phyloP scores from a whole-genome alignment of 1,140 invertebrate genomes.

The Trichonephila clavata region DNA sequence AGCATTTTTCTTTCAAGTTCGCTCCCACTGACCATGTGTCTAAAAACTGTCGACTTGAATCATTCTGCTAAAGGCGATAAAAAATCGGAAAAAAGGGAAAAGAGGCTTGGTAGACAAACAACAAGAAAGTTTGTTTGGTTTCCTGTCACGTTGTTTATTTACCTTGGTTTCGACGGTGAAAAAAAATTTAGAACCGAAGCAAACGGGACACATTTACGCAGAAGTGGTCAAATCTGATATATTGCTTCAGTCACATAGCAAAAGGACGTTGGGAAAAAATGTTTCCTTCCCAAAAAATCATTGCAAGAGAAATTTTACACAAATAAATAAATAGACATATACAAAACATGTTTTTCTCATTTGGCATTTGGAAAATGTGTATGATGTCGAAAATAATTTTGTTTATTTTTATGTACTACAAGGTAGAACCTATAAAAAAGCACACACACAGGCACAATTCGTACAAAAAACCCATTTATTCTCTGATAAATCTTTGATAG shows the following conservation, averaged over 20 bases:
- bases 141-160: constrained; percentile 42
- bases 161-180: constrained; percentile 32
- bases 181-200: constrained; percentile 30
- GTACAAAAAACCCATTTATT: too few species aligned
- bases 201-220: background rate
- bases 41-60: background rate
- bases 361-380: background rate
- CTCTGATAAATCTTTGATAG: too few species aligned
- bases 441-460: too few species aligned
- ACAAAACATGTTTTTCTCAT: background rate
- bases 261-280: constrained; percentile 17
- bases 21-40: background rate
- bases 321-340: constrained; percentile 42
- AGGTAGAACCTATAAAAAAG: too few species aligned
- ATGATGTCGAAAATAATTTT: background rate
- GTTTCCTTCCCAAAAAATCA: constrained; percentile 50
- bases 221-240: constrained; percentile 41
- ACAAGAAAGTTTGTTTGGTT: background rate
- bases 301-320: background rate
- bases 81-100: background rate
- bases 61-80: background rate
- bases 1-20: background rate
- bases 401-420: too few species aligned
- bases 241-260: constrained; percentile 43
- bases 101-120: background rate